Evolutionary conservation across 2,797 vertebrate species (phyloP), one percentile per base, ranked within the genome.

Genomic region (Falco concolor): DNA sequence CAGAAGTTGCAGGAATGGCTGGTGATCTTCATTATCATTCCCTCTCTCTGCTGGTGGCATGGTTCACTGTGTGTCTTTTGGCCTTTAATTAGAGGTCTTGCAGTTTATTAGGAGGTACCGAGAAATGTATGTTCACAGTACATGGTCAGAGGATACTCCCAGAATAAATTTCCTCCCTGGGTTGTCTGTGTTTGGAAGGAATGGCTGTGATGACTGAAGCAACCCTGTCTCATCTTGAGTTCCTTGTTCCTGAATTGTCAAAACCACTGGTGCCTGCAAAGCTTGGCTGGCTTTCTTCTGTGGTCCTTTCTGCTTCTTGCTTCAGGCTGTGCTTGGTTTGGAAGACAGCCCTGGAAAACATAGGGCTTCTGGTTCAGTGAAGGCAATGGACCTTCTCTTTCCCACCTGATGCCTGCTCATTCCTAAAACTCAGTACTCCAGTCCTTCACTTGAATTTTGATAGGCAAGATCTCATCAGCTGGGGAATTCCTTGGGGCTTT

Each of bases 401-500:
- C 22, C 23, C 28, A 27, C 25, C 30, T 86, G 56, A 88, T 88
- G 12, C 42, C 28, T 79, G 44, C 8, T 56, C 13, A 23, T 94
- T 93, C 22, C 63, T 65, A 64, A 92, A 79, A n/a, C 20, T 9
- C 21, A 59, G 1, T 63, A 67, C 18, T 82, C 6, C 3, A 56
- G 56, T 76, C n/a, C 56, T 80, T 60, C 52, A 12, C 70, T 70
- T 77, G 28, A 82, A 56, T 92, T 90, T 70, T 83, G 59, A 89
- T 60, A 56, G 40, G 25, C 52, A 84, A 84, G 86, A 79, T 67
- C 59, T 74, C 34, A 49, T 47, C 47, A 95, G 12, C 67, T 80
- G 93, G 92, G 93, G 60, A 97, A 89, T 94, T 89, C 90, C 88
- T 65, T 45, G 86, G 86, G 85, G 70, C 91, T 59, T 94, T 83